These are phyloP conservation scores for Ooceraea biroi DNA, from an alignment of 1,140 invertebrate genomes.

Conservation along the genomic window DNA sequence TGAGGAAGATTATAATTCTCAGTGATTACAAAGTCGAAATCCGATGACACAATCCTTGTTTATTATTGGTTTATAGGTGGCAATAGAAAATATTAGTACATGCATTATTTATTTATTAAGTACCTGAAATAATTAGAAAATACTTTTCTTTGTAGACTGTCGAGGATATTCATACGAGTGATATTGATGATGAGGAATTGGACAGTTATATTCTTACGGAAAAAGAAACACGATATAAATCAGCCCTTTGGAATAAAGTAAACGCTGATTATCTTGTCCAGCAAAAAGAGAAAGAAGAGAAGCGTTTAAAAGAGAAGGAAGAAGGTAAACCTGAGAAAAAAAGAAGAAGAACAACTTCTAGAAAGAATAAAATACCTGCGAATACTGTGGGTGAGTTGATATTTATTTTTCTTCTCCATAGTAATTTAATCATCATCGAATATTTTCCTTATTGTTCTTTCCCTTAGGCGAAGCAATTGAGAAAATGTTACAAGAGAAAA, in stretches of 20 bases:
- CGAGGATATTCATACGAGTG: constrained; percentile 92
- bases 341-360: constrained; percentile 89
- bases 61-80: neutral
- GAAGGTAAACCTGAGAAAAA: constrained; percentile 93
- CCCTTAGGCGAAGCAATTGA: constrained; percentile 94
- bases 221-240: constrained; percentile 92
- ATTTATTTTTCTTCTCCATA: constrained; percentile 17
- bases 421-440: constrained; percentile 8
- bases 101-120: neutral
- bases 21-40: too few species aligned
- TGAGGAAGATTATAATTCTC: too few species aligned
- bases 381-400: constrained; percentile 89
- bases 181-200: constrained; percentile 95
- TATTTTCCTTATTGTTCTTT: constrained; percentile 8
- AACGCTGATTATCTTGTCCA: constrained; percentile 94
- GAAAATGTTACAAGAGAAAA: constrained; percentile 97
- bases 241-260: constrained; percentile 93
- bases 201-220: constrained; percentile 95
- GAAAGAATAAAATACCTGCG: constrained; percentile 88
- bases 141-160: constrained; percentile 66
- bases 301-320: constrained; percentile 90
- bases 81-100: neutral
- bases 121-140: neutral
- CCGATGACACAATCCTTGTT: too few species aligned
- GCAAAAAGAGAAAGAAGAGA: constrained; percentile 94